Percentiles rank a stretch among this genome's conserved stretches.
phyloP scores from a whole-genome alignment of 2,797 vertebrate species.

The Holocentrus rufus region DNA sequence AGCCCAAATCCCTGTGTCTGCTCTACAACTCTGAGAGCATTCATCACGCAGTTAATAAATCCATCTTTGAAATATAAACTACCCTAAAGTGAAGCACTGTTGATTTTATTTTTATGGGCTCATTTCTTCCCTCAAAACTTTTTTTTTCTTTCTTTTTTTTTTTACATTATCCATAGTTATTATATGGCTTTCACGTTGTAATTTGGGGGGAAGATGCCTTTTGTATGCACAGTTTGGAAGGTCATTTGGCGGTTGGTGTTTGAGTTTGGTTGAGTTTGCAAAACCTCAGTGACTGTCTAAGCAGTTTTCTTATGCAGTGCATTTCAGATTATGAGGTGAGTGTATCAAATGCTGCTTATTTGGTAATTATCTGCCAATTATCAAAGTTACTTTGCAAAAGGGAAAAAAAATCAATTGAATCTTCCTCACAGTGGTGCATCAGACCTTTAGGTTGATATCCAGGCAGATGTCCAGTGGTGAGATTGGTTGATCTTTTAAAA shows the following conservation, averaged over 20 bases:
- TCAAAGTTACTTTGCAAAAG: too few relatives aligned
- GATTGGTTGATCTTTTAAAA: not conserved
- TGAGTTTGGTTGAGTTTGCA: too few relatives aligned
- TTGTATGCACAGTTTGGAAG: not conserved
- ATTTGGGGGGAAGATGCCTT: not conserved
- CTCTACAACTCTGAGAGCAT: constrained; percentile 35
- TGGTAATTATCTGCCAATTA: too few relatives aligned
- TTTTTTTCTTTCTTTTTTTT: constrained; percentile 15
- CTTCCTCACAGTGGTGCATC: too few relatives aligned
- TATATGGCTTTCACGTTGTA: constrained; percentile 12
- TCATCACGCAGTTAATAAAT: constrained; percentile 67
- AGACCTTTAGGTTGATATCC: too few relatives aligned
- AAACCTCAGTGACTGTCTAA: not conserved
- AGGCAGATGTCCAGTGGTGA: not conserved
- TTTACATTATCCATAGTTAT: constrained; percentile 7
- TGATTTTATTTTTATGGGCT: constrained; percentile 37
- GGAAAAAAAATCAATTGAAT: too few relatives aligned
- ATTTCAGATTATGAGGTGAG: not conserved
- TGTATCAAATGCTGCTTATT: too few relatives aligned
- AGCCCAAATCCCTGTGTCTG: constrained; percentile 55
- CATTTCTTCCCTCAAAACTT: constrained; percentile 30
- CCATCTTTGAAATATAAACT: constrained; percentile 59
- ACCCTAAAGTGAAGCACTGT: constrained; percentile 27
- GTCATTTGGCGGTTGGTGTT: not conserved
- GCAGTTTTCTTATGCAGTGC: not conserved